A percentile compares a stretch with the other conserved stretches of the same genome.
Evolutionary conservation across 2,888 invertebrate genomes (phyloP).

Genomic region (Cephus spinipes): DNA sequence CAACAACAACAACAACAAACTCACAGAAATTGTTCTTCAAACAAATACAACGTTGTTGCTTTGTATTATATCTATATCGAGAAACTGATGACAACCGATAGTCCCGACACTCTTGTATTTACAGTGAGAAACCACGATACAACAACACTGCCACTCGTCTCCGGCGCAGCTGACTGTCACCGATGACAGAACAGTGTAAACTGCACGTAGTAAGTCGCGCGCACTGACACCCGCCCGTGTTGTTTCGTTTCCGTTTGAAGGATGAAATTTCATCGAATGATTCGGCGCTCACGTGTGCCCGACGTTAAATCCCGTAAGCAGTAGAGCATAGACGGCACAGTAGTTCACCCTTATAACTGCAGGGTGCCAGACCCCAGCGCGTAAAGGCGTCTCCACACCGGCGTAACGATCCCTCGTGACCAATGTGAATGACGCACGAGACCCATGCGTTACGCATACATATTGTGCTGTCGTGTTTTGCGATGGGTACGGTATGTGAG

Average conservation of each 20-base stretch:
- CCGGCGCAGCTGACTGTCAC: neutral
- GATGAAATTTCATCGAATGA: neutral
- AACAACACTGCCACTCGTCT: neutral
- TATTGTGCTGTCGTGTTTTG: neutral
- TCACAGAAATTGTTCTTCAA: neutral
- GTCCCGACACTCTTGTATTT: neutral
- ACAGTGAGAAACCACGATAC: neutral
- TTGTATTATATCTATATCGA: too few relatives aligned
- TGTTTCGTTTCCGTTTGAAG: neutral
- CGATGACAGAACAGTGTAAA: neutral
- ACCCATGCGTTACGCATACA: neutral
- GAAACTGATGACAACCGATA: neutral
- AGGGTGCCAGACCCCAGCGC: neutral
- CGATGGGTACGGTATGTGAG: neutral
- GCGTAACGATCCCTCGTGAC: neutral
- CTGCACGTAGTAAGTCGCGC: neutral
- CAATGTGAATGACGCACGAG: neutral
- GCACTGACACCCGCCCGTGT: neutral
- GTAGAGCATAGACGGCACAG: neutral
- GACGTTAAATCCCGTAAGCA: neutral
- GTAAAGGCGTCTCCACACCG: neutral
- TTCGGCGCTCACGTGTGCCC: neutral
- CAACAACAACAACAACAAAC: neutral
- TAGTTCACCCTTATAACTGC: neutral
- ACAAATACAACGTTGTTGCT: too few relatives aligned